Percentiles rank a stretch among this genome's conserved stretches.
Conservation (phyloP, 2,797 vertebrate genomes). For the Thalassophryne amazonica region DNA sequence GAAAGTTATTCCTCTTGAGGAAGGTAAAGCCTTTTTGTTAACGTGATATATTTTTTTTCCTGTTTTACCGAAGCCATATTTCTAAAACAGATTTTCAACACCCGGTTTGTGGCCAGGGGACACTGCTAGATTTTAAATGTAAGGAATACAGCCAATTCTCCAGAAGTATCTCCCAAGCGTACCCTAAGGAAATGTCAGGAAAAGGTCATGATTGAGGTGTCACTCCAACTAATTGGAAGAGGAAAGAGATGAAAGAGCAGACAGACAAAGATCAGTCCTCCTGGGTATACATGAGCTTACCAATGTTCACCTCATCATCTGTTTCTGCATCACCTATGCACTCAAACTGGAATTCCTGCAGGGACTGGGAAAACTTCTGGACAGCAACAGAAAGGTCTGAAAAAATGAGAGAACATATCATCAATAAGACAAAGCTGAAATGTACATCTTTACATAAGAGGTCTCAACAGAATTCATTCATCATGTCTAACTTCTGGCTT, state of each 20-base stretch:
- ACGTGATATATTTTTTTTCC: no score
- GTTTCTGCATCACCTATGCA: conserved; percentile 98
- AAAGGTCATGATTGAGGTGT: conserved; percentile 30
- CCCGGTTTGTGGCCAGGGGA: neutral
- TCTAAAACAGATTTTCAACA: conserved; percentile 1
- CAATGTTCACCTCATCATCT: conserved; percentile 98
- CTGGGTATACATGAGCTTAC: conserved; percentile 74
- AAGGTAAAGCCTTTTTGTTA: neutral
- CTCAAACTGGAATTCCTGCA: conserved; percentile 98
- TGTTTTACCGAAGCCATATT: conserved; percentile 2
- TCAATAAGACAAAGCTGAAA: conserved; percentile 9
- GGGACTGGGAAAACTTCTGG: conserved; percentile 96
- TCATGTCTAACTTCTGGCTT: no score
- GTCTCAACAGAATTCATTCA: no score
- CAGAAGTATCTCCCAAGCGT: conserved; percentile 1
- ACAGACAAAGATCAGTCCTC: conserved; percentile 5
- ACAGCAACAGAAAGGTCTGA: conserved; percentile 94
- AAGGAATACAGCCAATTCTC: conserved; percentile 3
- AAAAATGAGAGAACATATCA: conserved; percentile 8
- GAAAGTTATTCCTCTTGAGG: conserved; percentile 20
- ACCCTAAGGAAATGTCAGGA: conserved; percentile 30
- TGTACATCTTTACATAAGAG: neutral
- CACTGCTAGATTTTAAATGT: neutral
- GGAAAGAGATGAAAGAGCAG: conserved; percentile 60
- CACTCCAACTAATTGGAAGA: conserved; percentile 51